These are phyloP conservation scores for Anser cygnoides DNA, from an alignment of 2,113 vertebrate species.

Conservation along the genomic window DNA sequence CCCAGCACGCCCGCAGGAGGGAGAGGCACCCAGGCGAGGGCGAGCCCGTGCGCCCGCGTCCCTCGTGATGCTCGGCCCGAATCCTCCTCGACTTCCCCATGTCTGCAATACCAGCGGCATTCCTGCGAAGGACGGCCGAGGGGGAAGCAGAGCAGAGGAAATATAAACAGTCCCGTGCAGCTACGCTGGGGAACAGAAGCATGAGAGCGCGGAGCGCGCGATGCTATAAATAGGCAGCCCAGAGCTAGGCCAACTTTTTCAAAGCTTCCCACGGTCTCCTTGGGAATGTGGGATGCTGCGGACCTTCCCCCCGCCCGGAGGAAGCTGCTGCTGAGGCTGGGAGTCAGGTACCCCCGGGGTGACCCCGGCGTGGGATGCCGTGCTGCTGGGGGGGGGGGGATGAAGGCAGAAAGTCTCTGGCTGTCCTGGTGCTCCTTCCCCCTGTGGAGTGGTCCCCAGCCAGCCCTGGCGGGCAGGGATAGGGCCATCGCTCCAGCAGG, in stretches of 20 bases:
- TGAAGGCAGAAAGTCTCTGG: not conserved
- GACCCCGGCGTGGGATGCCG: conserved; percentile 51
- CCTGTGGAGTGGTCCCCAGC: accelerated
- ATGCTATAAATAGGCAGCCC: conserved; percentile 86
- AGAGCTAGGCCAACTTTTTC: conserved; percentile 76
- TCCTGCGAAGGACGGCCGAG: conserved; percentile 26
- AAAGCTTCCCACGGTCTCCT: conserved; percentile 78
- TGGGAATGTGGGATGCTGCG: conserved; percentile 75
- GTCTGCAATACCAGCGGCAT: conserved; percentile 33
- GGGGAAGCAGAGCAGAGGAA: conserved; percentile 68
- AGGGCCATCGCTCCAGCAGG: not conserved
- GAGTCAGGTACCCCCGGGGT: conserved; percentile 60
- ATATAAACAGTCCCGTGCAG: conserved; percentile 70
- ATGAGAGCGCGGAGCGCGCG: conserved; percentile 65
- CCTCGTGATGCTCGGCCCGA: not conserved
- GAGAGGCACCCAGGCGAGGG: not conserved
- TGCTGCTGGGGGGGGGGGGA: not conserved
- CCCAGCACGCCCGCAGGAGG: not conserved
- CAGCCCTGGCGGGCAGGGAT: not conserved
- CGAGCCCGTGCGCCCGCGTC: accelerated
- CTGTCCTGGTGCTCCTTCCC: not conserved
- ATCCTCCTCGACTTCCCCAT: not conserved
- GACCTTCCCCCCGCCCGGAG: conserved; percentile 42
- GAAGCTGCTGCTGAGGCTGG: conserved; percentile 30
- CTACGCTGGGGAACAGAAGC: conserved; percentile 76